These are phyloP conservation scores for Leptopilina syphax DNA, from an alignment of 2,888 invertebrate species.

Conservation along the genomic window DNA sequence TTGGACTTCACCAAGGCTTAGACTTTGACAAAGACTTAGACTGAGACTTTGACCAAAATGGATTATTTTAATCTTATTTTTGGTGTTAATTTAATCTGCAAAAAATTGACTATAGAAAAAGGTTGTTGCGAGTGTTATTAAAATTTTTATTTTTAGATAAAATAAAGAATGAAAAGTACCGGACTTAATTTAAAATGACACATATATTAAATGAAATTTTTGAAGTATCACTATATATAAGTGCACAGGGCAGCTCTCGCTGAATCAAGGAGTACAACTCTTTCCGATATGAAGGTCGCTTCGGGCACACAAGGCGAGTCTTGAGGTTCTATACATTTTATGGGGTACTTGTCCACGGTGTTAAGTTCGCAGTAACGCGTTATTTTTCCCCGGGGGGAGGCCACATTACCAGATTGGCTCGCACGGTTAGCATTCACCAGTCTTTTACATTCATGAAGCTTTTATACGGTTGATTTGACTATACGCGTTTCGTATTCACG, in stretches of 20 bases:
- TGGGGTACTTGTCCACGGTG: constrained; percentile 55
- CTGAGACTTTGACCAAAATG: too few relatives aligned
- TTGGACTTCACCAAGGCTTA: too few relatives aligned
- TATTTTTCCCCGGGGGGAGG: constrained; percentile 60
- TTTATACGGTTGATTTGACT: constrained; percentile 75
- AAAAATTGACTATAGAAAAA: too few relatives aligned
- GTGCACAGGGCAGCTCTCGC: not conserved
- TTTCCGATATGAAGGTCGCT: constrained; percentile 28
- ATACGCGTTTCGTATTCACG: constrained; percentile 69
- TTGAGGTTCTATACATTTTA: constrained; percentile 30
- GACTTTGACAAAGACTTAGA: too few relatives aligned
- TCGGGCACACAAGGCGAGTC: constrained; percentile 37
- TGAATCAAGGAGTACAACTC: constrained; percentile 34
- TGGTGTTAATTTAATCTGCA: too few relatives aligned
- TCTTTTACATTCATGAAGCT: constrained; percentile 76
- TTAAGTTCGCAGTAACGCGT: constrained; percentile 58
- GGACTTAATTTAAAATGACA: constrained; percentile 12
- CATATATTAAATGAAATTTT: constrained; percentile 7
- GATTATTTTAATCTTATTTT: too few relatives aligned
- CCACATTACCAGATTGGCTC: constrained; percentile 75
- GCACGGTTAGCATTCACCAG: constrained; percentile 69
- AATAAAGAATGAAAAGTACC: not conserved
- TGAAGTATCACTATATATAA: not conserved
- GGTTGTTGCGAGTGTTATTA: too few relatives aligned
- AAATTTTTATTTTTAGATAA: too few relatives aligned